Base-by-base conservation (phyloP, 1,140 invertebrate genomes). In the Bombus waltoni region DNA sequence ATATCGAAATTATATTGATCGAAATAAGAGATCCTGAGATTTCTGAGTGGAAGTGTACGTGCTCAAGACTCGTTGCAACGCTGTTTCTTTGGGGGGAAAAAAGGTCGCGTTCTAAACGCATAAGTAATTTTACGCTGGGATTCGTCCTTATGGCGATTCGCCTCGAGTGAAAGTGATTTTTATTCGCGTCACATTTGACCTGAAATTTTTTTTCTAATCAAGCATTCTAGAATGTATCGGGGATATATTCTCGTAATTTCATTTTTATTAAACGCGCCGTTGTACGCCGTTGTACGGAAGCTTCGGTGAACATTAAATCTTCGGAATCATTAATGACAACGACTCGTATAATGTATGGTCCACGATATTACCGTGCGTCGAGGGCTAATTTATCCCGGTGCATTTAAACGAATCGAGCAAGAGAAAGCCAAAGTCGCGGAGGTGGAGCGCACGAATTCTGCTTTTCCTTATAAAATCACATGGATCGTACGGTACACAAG, bases 401-500 rank as follows among this genome's bases (percentile, higher is more conserved):
- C 79, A 87, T 87, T 90, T 84, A 75, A 65, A 42, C 40, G 74
- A 77, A 71, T 73, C 38, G 72, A 68, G 74, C 68, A 32, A 40
- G 85, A 87, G 88, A 90, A 90, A 89, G 88, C 81, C 74, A 66
- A 73, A 1, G 76, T 59, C 75, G 72, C 83, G 40, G 38, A 82
- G 70, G 59, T 66, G 57, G 70, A 42, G 6, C 28, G 28, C 28
- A 0, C 59, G n/a, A 25, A 25, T 13, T 18, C 40, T 47, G 40
- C 68, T 47, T 59, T 40, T 47, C 53, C 5, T 71, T 42, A 22
- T 32, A 38, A 80, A 59, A 40, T 62, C 47, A 62, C 42, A 62
- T 35, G 38, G 15, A 22, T 40, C 59, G 38, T n/a, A 32, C 6
- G 25, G 2, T 22, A 22, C 15, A 53, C 15, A 8, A 32, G 11